Evolutionary conservation across 2,797 vertebrate genomes (phyloP).

Genomic region (Sus cebifrons): DNA sequence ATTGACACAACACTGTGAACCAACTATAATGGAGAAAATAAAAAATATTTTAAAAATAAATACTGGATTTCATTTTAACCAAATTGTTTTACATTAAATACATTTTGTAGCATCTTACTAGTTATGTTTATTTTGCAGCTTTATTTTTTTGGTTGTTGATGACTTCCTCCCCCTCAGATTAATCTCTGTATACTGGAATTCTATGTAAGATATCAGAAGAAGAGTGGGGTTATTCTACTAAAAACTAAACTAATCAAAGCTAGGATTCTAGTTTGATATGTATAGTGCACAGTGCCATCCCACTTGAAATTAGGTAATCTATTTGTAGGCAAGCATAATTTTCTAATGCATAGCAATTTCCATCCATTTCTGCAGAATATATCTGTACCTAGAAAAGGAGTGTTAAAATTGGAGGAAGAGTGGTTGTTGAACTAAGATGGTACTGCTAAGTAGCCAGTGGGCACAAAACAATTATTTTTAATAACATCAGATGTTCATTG

Average conservation of each 20-base stretch:
- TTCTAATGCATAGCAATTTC: slow-evolving; percentile 36
- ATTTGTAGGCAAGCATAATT: slow-evolving; percentile 33
- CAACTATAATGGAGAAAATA: no score
- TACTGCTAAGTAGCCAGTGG: slow-evolving; percentile 56
- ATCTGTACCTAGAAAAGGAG: slow-evolving; percentile 26
- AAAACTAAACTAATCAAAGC: slow-evolving; percentile 33
- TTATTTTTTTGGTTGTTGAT: background rate
- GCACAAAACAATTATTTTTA: slow-evolving; percentile 75
- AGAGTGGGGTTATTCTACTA: background rate
- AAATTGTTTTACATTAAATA: slow-evolving; percentile 24
- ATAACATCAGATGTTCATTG: slow-evolving; percentile 68
- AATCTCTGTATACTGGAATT: slow-evolving; percentile 33
- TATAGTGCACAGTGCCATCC: background rate
- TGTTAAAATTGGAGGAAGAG: slow-evolving; percentile 14
- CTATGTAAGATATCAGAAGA: background rate
- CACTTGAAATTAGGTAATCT: slow-evolving; percentile 45
- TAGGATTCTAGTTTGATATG: slow-evolving; percentile 21
- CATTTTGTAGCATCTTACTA: background rate
- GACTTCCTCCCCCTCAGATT: background rate
- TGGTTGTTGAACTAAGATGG: slow-evolving; percentile 62
- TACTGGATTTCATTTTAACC: slow-evolving; percentile 9
- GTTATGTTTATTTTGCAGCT: background rate
- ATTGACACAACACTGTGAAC: no score
- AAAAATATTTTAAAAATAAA: background rate
- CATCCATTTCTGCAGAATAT: slow-evolving; percentile 19